Evolutionary conservation across 2,888 invertebrate species (phyloP), one percentile per base, ranked within the genome.

Genomic region (Torymus texanus): DNA sequence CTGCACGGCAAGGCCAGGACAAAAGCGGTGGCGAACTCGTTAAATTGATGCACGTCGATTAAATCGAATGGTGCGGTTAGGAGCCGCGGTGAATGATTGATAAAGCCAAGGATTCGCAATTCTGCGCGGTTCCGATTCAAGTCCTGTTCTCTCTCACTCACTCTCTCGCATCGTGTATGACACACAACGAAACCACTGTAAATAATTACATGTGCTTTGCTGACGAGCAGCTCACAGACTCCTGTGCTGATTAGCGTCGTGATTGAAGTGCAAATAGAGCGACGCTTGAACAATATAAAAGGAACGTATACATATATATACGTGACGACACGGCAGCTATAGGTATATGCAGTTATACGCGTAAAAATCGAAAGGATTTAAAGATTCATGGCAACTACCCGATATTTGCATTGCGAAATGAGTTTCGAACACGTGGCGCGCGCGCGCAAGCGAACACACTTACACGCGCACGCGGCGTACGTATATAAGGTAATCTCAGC

Each of bases 331-430:
- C 51, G 56, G 21, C 51, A 53, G 24, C 24, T n/a, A 61, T n/a
- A n/a, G 24, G 3, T 24, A 29, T 29, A 29, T 29, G 24, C 29
- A 14, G 53, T 14, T 13, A 21, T 21, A 21, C 1, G 21, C 2
- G 24, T 53, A 55, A 21, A 53, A 29, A 56, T 16, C 21, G 21
- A 50, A 65, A 53, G 21, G 13, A 2, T 41, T 58, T 41, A 41
- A 58, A 16, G 58, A 50, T 24, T 55, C 72, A 18, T 24, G 11
- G 14, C 16, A 10, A 8, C 8, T 55, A 29, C 4, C 29, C 29
- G 29, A 29, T 73, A 29, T 74, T 74, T 74, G 21, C 73, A 56
- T 63, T 63, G 18, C 56, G 18, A 65, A 74, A 74, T 62, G 50
- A 74, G 56, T 65, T 74, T 56, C 73, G 16, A 73, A 13, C 18